Base-by-base conservation (phyloP, 2,888 invertebrate genomes). In the Stegophylla sp. region DNA sequence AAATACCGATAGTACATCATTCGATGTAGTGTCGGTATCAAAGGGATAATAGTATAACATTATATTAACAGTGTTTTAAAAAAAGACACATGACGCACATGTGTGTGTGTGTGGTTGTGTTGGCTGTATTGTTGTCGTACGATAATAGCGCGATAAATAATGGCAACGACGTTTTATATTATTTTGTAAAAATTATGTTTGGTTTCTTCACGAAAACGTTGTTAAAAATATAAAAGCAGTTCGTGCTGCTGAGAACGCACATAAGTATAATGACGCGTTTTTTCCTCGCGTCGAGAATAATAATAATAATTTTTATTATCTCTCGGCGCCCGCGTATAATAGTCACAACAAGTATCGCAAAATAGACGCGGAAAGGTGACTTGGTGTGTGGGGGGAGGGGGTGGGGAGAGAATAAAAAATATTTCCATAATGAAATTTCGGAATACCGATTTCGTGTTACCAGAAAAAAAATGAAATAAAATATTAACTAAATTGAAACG, bases 1-100 rank as follows among this genome's bases (percentile, higher is more conserved):
- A 67, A 45, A 23, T 23, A 28, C 63, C 15, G 63, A 74, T 63
- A 34, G 45, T 61, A 48, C 45, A 48, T 74, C 74, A 51, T 74
- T 74, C 34, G 63, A 34, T 63, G 63, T 34, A 61, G 34, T 34
- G 34, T 34, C 7, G 34, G 34, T 34, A 7, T 34, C 26, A 20
- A 43, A 26, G 41, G 61, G 48, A 74, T 74, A 74, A 74, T 74
- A 74, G 63, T 51, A 34, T 34, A 74, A 74, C 74, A 61, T 74
- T 74, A 63, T 74, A 51, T 74, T 74, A 61, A n/a, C 15, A 4
- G 48, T 10, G 73, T 61, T 73, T 73, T 48, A 63, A 74, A 76
- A 76, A 76, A 66, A 66, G 66, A 76, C 75, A 76, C 26, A 64
- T 53, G 75, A 76, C 53, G 75, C 75, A 66, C 75, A 76, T 76